A percentile compares a stretch with the other conserved stretches of the same genome.
Evolutionary conservation across 2,113 vertebrate genomes (phyloP).

Genomic region (Holacanthus passer): DNA sequence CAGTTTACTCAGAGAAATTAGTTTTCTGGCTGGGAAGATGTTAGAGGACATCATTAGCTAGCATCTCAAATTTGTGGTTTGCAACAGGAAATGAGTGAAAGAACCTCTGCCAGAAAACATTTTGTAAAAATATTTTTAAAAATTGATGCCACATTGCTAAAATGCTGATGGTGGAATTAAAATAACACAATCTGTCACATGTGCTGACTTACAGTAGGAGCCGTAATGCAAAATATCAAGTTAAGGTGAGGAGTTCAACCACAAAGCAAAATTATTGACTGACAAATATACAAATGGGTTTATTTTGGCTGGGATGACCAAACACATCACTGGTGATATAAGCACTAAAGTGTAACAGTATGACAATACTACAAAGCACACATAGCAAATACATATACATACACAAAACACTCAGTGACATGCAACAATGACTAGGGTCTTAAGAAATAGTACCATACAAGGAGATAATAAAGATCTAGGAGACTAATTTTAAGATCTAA

Average conservation of each 20-base stretch:
- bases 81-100: neutral
- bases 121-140: neutral
- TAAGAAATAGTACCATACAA: conserved; percentile 60
- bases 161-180: neutral
- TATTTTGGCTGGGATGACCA: conserved; percentile 66
- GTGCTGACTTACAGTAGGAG: neutral
- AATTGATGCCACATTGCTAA: neutral
- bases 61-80: neutral
- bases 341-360: conserved; percentile 50
- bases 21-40: neutral
- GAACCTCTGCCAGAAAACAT: neutral
- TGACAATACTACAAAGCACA: conserved; percentile 46
- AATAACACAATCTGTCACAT: neutral
- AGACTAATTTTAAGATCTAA: conserved; percentile 46
- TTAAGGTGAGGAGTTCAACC: neutral
- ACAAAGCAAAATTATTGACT: conserved; percentile 25
- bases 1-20: neutral
- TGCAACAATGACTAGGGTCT: conserved; percentile 60
- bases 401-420: conserved; percentile 67
- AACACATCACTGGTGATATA: conserved; percentile 61
- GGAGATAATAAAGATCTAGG: conserved; percentile 34
- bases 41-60: neutral
- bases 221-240: neutral
- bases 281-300: conserved; percentile 63
- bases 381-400: conserved; percentile 57